These are phyloP conservation scores for Hymenopus coronatus DNA, from an alignment of 2,888 invertebrate genomes.

Conservation along the genomic window DNA sequence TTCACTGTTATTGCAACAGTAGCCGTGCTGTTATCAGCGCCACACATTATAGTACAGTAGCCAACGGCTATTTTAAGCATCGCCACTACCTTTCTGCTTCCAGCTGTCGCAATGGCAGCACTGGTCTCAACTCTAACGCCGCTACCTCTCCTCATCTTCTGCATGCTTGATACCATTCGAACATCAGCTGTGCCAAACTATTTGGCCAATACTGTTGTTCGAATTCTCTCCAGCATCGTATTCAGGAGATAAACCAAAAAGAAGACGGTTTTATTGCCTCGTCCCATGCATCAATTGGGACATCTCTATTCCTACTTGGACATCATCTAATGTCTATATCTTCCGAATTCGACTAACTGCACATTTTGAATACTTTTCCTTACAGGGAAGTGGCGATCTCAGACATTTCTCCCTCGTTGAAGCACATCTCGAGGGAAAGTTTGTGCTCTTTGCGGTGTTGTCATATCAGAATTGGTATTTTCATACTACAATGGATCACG, in stretches of 20 bases:
- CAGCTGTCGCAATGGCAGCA: not conserved
- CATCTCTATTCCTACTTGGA: not conserved
- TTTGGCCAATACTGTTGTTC: not conserved
- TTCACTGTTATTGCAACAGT: slow-evolving; percentile 92
- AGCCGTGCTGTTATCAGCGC: slow-evolving; percentile 86
- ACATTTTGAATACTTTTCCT: not conserved
- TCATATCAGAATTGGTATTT: not conserved
- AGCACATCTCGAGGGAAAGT: not conserved
- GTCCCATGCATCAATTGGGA: no score
- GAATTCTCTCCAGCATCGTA: not conserved
- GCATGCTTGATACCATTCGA: not conserved
- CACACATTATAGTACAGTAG: slow-evolving; percentile 90
- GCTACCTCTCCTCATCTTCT: not conserved
- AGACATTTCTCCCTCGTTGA: not conserved
- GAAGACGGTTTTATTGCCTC: not conserved
- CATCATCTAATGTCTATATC: not conserved
- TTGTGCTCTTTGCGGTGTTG: not conserved
- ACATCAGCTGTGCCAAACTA: not conserved
- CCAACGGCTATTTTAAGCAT: not conserved
- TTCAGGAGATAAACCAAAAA: not conserved
- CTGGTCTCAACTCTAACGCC: not conserved
- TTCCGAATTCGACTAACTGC: not conserved
- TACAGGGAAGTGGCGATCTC: not conserved
- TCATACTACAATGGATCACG: not conserved
- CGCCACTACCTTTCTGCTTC: not conserved